Evolutionary conservation across 2,113 vertebrate genomes (phyloP).

Genomic region (Chinchilla lanigera): DNA sequence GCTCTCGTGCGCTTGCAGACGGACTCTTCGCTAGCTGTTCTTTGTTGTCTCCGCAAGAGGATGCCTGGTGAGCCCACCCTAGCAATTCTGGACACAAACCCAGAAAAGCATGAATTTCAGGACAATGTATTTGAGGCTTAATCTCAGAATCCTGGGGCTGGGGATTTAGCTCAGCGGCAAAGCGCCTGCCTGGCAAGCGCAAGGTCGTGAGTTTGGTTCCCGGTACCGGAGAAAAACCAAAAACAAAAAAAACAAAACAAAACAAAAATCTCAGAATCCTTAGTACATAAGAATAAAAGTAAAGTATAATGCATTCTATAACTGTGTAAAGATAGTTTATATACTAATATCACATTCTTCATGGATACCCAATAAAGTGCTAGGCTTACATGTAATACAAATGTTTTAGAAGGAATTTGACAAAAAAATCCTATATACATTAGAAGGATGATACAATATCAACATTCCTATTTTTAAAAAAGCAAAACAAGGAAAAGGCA

Average conservation of each 20-base stretch:
- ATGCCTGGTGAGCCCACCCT: background rate
- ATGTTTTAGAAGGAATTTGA: conserved; percentile 16
- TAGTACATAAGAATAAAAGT: background rate
- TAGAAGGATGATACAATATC: background rate
- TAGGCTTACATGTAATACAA: background rate
- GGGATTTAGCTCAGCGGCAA: too few species aligned
- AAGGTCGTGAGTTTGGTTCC: too few species aligned
- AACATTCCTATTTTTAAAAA: background rate
- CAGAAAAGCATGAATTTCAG: background rate
- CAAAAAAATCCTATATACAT: background rate
- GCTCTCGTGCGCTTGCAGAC: background rate
- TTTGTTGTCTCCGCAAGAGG: background rate
- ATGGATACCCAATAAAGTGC: background rate
- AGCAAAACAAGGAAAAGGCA: background rate
- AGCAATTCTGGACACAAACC: background rate
- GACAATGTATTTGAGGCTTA: background rate
- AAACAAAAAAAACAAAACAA: too few species aligned
- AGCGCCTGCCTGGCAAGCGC: too few species aligned
- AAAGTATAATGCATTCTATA: background rate
- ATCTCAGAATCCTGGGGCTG: too few species aligned
- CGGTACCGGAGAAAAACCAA: too few species aligned
- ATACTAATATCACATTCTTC: background rate
- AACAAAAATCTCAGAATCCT: too few species aligned
- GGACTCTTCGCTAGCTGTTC: background rate
- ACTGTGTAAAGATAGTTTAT: background rate